Conservation (phyloP, 2,888 invertebrate genomes). For the Malthinus flaveolus region DNA sequence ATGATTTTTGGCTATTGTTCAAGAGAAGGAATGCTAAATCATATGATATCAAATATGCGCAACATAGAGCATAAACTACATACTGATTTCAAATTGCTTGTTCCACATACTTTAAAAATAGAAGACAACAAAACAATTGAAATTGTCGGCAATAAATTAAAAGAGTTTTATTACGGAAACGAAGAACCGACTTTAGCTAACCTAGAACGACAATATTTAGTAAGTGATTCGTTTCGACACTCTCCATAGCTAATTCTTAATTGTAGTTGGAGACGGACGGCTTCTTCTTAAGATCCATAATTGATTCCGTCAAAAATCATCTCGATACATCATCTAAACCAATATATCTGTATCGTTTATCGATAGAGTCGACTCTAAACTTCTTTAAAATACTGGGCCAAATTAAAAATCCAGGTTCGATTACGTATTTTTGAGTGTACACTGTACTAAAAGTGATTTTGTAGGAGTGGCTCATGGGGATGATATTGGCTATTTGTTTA, state of each 20-base stretch:
- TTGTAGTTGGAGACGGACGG: constrained; percentile 46
- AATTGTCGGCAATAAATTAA: constrained; percentile 28
- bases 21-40: constrained; percentile 47
- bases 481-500: constrained; percentile 43
- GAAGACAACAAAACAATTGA: constrained; percentile 10
- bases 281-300: constrained; percentile 39
- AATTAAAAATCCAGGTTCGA: constrained; percentile 37
- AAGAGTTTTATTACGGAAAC: constrained; percentile 31
- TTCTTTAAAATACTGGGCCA: constrained; percentile 33
- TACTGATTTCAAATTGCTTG: constrained; percentile 15
- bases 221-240: background rate
- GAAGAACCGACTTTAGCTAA: constrained; percentile 20
- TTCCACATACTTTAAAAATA: too few relatives aligned
- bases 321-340: constrained; percentile 37
- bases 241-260: background rate
- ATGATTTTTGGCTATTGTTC: constrained; percentile 47
- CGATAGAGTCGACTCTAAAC: constrained; percentile 36
- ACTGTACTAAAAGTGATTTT: background rate
- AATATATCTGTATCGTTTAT: constrained; percentile 44
- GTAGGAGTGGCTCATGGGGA: constrained; percentile 42
- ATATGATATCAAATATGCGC: background rate
- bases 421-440: background rate
- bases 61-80: background rate
- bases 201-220: constrained; percentile 3
- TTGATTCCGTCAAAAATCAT: constrained; percentile 36